Percentiles rank a stretch among this genome's conserved stretches.
phyloP scores from a whole-genome alignment of 2,113 vertebrate genomes.

The Prochilodus magdalenae region DNA sequence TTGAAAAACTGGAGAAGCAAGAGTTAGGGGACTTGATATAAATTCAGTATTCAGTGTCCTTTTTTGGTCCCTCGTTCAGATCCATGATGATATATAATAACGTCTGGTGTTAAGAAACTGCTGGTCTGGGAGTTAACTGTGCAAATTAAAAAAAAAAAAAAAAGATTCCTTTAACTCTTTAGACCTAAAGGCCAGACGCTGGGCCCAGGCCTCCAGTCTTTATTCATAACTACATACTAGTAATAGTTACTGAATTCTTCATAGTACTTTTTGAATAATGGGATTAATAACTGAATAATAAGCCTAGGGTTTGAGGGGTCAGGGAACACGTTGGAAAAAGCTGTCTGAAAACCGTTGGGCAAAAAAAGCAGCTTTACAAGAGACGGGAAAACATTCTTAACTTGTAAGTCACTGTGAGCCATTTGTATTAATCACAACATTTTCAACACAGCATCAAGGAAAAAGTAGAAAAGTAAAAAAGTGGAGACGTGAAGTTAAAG shows the following conservation, averaged over 20 bases:
- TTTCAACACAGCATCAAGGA: too few relatives aligned
- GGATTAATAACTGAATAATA: too few relatives aligned
- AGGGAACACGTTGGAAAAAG: too few relatives aligned
- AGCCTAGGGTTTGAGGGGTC: too few relatives aligned
- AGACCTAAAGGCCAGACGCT: neutral
- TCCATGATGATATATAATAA: conserved; percentile 48
- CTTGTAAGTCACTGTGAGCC: too few relatives aligned
- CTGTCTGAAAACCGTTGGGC: too few relatives aligned
- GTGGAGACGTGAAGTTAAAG: neutral
- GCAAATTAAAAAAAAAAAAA: neutral
- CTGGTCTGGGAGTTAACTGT: conserved; percentile 7
- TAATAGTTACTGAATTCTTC: neutral
- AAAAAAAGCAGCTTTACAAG: too few relatives aligned
- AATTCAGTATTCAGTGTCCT: conserved; percentile 67
- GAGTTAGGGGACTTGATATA: conserved; percentile 63
- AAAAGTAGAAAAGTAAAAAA: too few relatives aligned
- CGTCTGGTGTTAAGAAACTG: conserved; percentile 28
- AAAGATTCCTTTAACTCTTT: neutral
- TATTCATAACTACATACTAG: too few relatives aligned
- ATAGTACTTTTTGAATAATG: neutral
- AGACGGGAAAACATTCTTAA: too few relatives aligned
- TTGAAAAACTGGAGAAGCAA: conserved; percentile 55
- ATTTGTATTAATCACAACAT: too few relatives aligned
- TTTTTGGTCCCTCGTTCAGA: conserved; percentile 53
- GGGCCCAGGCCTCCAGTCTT: neutral